Conservation (phyloP, 1,140 invertebrate genomes). For the Conus betulinus region DNA sequence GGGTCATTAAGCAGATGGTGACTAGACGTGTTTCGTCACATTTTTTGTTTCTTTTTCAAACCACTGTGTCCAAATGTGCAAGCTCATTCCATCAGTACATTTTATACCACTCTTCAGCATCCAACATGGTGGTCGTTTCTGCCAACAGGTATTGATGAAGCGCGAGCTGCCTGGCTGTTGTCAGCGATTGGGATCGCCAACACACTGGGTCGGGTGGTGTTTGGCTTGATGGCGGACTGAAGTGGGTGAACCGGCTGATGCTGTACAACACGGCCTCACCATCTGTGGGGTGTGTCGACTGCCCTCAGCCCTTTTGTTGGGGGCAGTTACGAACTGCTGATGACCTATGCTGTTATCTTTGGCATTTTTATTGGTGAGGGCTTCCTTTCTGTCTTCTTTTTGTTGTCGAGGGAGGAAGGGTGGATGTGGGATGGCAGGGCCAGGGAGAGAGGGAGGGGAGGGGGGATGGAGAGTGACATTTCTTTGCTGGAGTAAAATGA, state of each 20-base stretch:
- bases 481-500: too few species aligned
- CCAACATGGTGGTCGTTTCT: too few species aligned
- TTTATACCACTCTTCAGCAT: too few species aligned
- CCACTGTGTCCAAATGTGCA: too few species aligned
- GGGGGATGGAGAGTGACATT: not conserved
- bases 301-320: conserved; percentile 84
- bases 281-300: conserved; percentile 87
- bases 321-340: conserved; percentile 82
- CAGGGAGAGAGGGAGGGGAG: not conserved
- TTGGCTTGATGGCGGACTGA: conserved; percentile 78
- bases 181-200: conserved; percentile 89
- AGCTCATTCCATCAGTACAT: too few species aligned
- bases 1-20: too few species aligned
- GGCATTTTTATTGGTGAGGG: conserved; percentile 85
- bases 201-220: conserved; percentile 78
- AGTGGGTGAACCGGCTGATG: conserved; percentile 78
- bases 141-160: conserved; percentile 78
- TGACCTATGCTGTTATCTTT: conserved; percentile 87
- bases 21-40: too few species aligned
- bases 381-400: not conserved
- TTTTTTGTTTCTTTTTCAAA: too few species aligned
- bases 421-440: not conserved
- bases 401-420: not conserved
- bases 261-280: conserved; percentile 93
- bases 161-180: conserved; percentile 89